These are phyloP conservation scores for Propsilocerus akamusi DNA, from an alignment of 1,140 invertebrate genomes.

Conservation along the genomic window DNA sequence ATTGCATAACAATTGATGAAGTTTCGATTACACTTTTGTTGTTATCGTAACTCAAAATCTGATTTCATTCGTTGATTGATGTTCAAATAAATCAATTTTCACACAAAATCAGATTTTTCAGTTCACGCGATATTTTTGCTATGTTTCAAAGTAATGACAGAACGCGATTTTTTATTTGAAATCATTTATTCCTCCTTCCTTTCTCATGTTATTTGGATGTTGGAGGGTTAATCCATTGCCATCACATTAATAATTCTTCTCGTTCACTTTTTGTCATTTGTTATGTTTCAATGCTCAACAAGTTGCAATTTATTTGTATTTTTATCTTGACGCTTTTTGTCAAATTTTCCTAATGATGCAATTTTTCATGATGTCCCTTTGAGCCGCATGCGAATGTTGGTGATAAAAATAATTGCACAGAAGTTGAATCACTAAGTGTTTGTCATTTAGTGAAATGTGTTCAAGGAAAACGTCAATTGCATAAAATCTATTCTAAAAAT, in stretches of 20 bases:
- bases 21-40: too few relatives aligned
- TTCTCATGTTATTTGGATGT: too few relatives aligned
- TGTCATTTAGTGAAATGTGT: neutral
- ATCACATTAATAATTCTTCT: slow-evolving; percentile 1
- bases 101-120: neutral
- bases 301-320: slow-evolving; percentile 3
- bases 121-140: neutral
- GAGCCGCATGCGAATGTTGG: too few relatives aligned
- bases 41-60: too few relatives aligned
- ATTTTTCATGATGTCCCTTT: neutral
- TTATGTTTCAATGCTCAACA: slow-evolving; percentile 1
- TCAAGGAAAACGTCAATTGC: neutral
- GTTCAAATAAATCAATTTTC: neutral
- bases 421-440: too few relatives aligned
- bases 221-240: neutral
- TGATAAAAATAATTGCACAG: too few relatives aligned
- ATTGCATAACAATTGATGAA: too few relatives aligned
- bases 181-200: too few relatives aligned
- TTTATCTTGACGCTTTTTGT: slow-evolving; percentile 3
- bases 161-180: neutral
- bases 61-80: neutral
- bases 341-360: slow-evolving; percentile 1
- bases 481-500: too few relatives aligned
- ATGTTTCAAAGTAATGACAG: neutral
- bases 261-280: slow-evolving; percentile 1